Percentiles rank a stretch among this genome's conserved stretches.
Conservation (phyloP, 2,113 vertebrate species). For the Epinephelus fuscoguttatus region DNA sequence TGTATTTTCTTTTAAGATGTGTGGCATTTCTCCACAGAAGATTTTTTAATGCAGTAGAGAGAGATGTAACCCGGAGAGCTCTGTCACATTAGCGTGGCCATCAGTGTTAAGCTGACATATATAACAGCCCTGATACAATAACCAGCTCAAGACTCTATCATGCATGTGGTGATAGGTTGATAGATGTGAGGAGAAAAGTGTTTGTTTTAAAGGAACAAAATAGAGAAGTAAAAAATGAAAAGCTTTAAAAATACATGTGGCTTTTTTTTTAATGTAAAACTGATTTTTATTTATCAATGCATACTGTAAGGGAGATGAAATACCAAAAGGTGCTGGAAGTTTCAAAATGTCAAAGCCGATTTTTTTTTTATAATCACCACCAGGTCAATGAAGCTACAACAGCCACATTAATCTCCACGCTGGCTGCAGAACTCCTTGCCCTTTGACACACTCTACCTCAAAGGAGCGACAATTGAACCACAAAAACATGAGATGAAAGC, state of each 20-base stretch:
- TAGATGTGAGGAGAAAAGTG: conserved; percentile 28
- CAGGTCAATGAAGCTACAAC: conserved; percentile 7
- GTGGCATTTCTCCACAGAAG: conserved; percentile 28
- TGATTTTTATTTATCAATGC: neutral
- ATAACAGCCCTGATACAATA: conserved; percentile 55
- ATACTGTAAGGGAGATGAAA: neutral
- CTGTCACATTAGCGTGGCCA: conserved; percentile 67
- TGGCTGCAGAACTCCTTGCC: conserved; percentile 26
- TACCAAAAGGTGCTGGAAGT: neutral
- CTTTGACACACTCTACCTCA: conserved; percentile 28
- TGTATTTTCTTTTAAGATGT: conserved; percentile 27
- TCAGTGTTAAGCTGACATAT: conserved; percentile 72
- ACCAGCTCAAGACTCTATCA: conserved; percentile 53
- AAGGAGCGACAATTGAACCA: conserved; percentile 11
- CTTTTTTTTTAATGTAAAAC: conserved; percentile 5
- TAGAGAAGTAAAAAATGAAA: neutral
- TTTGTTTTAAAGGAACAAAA: conserved; percentile 19
- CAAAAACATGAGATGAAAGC: conserved; percentile 31
- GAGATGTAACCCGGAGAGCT: conserved; percentile 65
- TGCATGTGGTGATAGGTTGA: conserved; percentile 20
- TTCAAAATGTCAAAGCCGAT: neutral
- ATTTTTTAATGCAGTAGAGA: conserved; percentile 51
- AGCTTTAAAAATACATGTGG: neutral
- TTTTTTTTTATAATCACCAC: neutral
- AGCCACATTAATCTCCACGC: conserved; percentile 13